Evolutionary conservation across 2,888 invertebrate genomes (phyloP).

Genomic region (Leptopterna dolabrata): DNA sequence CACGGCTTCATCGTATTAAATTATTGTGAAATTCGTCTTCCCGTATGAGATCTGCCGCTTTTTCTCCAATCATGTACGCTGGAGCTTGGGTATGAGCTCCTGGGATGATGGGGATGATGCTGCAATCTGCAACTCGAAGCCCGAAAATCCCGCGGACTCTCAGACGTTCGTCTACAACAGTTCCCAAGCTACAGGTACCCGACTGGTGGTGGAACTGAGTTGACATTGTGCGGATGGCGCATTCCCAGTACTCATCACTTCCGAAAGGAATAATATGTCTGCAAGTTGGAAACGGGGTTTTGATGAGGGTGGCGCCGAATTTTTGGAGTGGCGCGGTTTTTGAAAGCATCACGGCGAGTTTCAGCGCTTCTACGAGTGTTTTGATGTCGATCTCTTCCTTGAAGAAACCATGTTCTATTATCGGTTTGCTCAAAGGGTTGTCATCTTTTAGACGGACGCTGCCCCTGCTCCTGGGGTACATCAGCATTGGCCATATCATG

Average conservation of each 20-base stretch:
- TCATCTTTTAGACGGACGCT: conserved; percentile 60
- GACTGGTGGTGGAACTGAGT: conserved; percentile 76
- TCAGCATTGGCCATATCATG: conserved; percentile 62
- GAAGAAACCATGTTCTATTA: conserved; percentile 62
- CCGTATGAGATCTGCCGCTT: conserved; percentile 66
- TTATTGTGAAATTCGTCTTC: conserved; percentile 53
- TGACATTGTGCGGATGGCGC: conserved; percentile 71
- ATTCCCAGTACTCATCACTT: conserved; percentile 70
- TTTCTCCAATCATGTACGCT: conserved; percentile 69
- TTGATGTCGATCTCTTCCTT: conserved; percentile 58
- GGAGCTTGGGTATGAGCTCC: conserved; percentile 73
- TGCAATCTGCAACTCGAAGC: conserved; percentile 71
- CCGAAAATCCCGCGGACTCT: conserved; percentile 71
- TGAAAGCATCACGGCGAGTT: conserved; percentile 62
- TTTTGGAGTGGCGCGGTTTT: conserved; percentile 63
- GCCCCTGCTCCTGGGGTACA: conserved; percentile 63
- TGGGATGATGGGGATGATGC: conserved; percentile 70
- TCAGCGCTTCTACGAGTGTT: conserved; percentile 62
- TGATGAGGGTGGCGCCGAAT: conserved; percentile 67
- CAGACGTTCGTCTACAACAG: conserved; percentile 71
- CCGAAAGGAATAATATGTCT: conserved; percentile 61
- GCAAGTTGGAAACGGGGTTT: conserved; percentile 72
- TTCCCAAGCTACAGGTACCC: conserved; percentile 79
- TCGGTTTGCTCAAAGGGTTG: conserved; percentile 61
- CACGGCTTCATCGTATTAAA: conserved; percentile 4